These are phyloP conservation scores for Drosophila multiciliata DNA, from an alignment of 2,888 invertebrate genomes.

Conservation along the genomic window DNA sequence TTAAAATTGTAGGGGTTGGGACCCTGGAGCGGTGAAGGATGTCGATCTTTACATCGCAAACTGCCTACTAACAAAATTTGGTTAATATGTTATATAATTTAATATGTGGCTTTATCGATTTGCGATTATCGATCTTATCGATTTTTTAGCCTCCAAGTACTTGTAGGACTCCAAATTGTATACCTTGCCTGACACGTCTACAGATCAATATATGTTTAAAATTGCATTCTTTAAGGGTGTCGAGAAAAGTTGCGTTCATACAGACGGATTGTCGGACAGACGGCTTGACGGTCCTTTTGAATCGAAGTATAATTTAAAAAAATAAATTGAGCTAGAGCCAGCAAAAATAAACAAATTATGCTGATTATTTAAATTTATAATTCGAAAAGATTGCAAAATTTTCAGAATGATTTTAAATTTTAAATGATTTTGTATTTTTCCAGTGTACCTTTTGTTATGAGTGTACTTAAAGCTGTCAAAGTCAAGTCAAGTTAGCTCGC, in stretches of 20 bases:
- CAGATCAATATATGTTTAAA: too few species aligned
- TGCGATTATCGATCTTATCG: neutral
- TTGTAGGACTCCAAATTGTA: too few species aligned
- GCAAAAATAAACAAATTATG: neutral
- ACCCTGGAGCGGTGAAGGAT: too few species aligned
- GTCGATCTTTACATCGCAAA: neutral
- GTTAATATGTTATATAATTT: too few species aligned
- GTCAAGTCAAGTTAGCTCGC: slow-evolving; percentile 3
- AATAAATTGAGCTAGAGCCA: neutral
- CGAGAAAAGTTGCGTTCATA: neutral
- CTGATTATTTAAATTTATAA: neutral
- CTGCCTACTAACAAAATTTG: too few species aligned
- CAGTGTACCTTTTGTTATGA: neutral
- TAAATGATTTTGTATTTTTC: neutral
- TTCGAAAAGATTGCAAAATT: neutral
- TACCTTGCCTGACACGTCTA: too few species aligned
- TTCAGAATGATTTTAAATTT: neutral
- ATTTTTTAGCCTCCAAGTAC: neutral
- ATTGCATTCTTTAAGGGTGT: neutral
- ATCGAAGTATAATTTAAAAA: neutral
- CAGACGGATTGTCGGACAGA: too few species aligned
- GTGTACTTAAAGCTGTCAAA: neutral
- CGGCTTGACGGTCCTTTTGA: too few species aligned
- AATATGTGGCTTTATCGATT: neutral
- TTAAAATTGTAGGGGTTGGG: neutral